Conservation (phyloP, 2,113 vertebrate genomes). For the Cavia porcellus region DNA sequence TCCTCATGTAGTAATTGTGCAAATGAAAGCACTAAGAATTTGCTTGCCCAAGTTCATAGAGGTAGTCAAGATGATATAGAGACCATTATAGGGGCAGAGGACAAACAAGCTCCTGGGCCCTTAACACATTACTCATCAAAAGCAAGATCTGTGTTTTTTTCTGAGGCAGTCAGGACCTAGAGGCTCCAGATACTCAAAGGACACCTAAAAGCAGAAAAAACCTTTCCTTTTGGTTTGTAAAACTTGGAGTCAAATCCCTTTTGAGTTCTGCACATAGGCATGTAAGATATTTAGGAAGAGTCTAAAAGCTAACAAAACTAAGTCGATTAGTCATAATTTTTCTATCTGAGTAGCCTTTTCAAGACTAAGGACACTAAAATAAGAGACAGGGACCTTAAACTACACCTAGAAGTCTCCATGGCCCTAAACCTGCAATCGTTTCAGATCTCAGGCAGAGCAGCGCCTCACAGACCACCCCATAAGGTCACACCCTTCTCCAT, state of each 20-base stretch:
- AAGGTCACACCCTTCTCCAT: not conserved
- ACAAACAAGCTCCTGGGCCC: not conserved
- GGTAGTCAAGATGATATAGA: not conserved
- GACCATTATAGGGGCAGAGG: not conserved
- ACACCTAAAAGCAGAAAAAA: not conserved
- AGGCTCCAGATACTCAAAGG: not conserved
- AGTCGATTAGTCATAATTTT: not conserved
- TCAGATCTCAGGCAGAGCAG: not conserved
- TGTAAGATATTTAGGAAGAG: not conserved
- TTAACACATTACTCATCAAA: not conserved
- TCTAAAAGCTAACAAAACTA: not conserved
- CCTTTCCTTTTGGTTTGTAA: not conserved
- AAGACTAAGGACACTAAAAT: not conserved
- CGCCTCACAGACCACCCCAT: not conserved
- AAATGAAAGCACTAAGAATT: constrained; percentile 2
- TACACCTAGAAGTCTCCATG: not conserved
- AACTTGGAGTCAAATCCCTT: not conserved
- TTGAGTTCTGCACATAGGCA: not conserved
- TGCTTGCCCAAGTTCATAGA: constrained; percentile 39
- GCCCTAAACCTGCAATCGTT: not conserved
- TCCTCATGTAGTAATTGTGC: not conserved
- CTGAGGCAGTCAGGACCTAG: not conserved
- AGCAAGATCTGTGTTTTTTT: not conserved
- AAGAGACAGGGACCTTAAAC: not conserved
- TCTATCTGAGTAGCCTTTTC: not conserved